A percentile compares a stretch with the other conserved stretches of the same genome.
Conservation (phyloP, 2,113 vertebrate species). For the Mormoops blainvillei region DNA sequence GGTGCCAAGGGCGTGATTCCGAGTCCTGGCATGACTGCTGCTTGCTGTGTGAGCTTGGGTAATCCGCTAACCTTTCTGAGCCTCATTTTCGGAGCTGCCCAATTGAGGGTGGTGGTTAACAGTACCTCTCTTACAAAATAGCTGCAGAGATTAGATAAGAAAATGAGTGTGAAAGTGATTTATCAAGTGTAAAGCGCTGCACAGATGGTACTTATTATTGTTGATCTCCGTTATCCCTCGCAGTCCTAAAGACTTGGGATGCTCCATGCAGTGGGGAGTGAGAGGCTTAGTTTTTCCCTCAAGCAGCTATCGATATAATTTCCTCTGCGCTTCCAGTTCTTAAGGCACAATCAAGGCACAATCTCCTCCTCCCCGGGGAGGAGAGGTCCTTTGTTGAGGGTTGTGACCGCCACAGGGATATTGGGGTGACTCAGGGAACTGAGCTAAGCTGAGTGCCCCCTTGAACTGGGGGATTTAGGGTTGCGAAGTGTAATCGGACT, state of each 20-base stretch:
- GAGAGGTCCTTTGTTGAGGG: not conserved
- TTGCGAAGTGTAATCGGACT: not conserved
- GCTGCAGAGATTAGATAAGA: not conserved
- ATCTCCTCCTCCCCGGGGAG: not conserved
- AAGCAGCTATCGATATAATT: not conserved
- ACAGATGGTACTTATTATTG: slow-evolving; percentile 16
- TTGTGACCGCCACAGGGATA: not conserved
- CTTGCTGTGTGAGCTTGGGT: not conserved
- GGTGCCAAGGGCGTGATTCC: not conserved
- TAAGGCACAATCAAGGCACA: not conserved
- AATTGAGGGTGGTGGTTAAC: not conserved
- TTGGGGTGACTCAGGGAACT: not conserved
- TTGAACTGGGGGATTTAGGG: not conserved
- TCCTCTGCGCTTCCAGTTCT: not conserved
- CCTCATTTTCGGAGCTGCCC: not conserved
- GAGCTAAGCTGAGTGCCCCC: not conserved
- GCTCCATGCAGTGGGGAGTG: not conserved
- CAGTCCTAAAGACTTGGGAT: slow-evolving; percentile 11
- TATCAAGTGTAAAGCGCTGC: not conserved
- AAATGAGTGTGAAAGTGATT: not conserved
- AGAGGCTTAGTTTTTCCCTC: not conserved
- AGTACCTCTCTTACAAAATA: not conserved
- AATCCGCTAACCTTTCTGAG: not conserved
- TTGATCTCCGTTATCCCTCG: not conserved
- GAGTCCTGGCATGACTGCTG: not conserved